phyloP scores from a whole-genome alignment of 1,140 invertebrate genomes.

The Drosophila repletoides region DNA sequence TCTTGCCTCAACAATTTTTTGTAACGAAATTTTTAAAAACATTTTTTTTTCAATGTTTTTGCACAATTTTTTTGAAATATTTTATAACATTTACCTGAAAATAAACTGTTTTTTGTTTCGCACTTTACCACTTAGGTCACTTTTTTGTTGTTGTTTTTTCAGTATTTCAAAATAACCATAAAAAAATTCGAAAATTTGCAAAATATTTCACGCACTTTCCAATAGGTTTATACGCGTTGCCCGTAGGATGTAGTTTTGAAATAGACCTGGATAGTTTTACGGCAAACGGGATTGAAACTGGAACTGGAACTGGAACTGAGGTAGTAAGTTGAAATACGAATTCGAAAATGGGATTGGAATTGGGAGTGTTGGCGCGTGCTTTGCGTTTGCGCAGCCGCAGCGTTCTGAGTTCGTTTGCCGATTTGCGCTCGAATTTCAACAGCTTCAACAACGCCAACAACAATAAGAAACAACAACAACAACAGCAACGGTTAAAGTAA shows the following conservation, averaged over 20 bases:
- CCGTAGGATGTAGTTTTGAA: not conserved
- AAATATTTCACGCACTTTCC: not conserved
- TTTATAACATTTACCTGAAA: not conserved
- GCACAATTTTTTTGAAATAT: too few relatives aligned
- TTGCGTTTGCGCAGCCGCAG: constrained; percentile 70
- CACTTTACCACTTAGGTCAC: not conserved
- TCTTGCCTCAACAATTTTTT: too few relatives aligned
- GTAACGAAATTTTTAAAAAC: too few relatives aligned
- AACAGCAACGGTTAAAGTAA: constrained; percentile 33
- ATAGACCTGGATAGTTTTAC: not conserved
- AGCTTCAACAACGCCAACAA: constrained; percentile 30
- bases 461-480: constrained; percentile 10
- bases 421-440: constrained; percentile 69
- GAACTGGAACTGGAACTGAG: constrained; percentile 4
- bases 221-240: constrained; percentile 7
- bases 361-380: constrained; percentile 56
- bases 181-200: not conserved
- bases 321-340: not conserved
- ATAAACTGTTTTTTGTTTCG: not conserved
- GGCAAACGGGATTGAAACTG: constrained; percentile 4
- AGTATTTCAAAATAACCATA: too few relatives aligned
- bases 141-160: too few relatives aligned
- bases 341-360: constrained; percentile 7
- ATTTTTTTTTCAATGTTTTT: too few relatives aligned
- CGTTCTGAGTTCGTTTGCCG: constrained; percentile 73